phyloP scores from a whole-genome alignment of 37 sponge, comb jelly and placozoan species.

The Ianthella basta region DNA sequence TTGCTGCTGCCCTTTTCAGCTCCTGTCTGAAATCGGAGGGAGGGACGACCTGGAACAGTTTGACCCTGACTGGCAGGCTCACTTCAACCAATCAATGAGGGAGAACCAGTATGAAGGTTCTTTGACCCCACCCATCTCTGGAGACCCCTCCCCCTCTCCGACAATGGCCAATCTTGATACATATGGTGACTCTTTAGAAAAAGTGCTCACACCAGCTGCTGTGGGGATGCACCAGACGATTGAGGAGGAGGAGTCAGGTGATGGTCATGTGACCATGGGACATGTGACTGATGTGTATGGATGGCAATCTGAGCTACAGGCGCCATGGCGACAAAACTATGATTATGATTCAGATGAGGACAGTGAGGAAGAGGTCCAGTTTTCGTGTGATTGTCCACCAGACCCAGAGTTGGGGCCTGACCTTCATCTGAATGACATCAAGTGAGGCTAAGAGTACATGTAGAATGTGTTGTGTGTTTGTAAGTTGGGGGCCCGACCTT shows the following conservation, averaged over 20 bases:
- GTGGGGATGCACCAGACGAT: neutral
- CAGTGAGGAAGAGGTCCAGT: conserved; percentile 2
- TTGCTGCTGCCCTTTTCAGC: neutral
- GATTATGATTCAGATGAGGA: conserved; percentile 18
- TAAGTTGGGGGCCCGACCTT: conserved; percentile 34
- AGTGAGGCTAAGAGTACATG: conserved; percentile 50
- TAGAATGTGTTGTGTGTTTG: neutral
- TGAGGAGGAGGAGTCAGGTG: conserved; percentile 13
- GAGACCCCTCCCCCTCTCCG: neutral
- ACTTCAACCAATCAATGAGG: neutral
- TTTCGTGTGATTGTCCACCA: conserved; percentile 85
- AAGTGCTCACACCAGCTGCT: conserved; percentile 7
- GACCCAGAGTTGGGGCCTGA: conserved; percentile 79
- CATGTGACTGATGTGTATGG: neutral
- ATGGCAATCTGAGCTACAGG: neutral
- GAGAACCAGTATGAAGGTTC: neutral
- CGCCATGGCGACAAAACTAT: neutral
- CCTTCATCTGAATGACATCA: conserved; percentile 55
- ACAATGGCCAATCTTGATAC: neutral
- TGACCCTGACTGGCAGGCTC: conserved; percentile 12
- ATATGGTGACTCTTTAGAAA: neutral
- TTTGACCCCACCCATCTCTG: neutral
- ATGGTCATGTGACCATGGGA: neutral
- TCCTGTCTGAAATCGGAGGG: neutral
- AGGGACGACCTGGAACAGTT: conserved; percentile 28